These are phyloP conservation scores for Pollicipes pollicipes DNA, from an alignment of 1,140 invertebrate genomes.

Conservation along the genomic window DNA sequence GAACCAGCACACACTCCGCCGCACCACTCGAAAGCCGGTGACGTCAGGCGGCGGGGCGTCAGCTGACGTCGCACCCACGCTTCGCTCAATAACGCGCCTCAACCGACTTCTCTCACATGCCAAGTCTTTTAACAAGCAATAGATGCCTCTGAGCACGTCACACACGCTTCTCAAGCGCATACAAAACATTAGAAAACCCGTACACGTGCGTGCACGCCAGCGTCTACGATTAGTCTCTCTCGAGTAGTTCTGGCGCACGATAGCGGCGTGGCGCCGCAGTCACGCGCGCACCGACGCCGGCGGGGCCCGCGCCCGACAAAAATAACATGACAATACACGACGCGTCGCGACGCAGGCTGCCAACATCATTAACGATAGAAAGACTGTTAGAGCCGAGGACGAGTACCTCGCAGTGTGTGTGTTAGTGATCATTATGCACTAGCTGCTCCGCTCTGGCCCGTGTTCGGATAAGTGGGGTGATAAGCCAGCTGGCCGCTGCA, in stretches of 20 bases:
- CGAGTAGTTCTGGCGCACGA: neutral
- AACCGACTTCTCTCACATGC: neutral
- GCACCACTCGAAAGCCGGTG: neutral
- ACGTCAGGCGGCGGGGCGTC: neutral
- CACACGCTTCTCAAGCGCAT: neutral
- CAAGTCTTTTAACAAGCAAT: too few relatives aligned
- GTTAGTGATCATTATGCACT: neutral
- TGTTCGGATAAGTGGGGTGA: neutral
- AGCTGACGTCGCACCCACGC: neutral
- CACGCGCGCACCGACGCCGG: too few relatives aligned
- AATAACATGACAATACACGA: neutral
- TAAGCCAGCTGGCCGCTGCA: neutral
- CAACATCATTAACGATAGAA: neutral
- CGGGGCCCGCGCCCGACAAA: neutral
- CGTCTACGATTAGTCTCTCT: neutral
- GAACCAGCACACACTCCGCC: neutral
- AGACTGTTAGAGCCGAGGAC: neutral
- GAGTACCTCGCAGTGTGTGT: neutral
- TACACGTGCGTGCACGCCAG: neutral
- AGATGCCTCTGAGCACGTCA: too few relatives aligned
- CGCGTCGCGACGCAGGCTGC: too few relatives aligned
- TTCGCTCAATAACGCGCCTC: neutral
- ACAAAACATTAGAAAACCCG: slow-evolving; percentile 2
- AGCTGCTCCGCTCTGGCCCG: neutral
- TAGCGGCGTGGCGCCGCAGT: too few relatives aligned